These are phyloP conservation scores for Punctoribates punctum DNA, from an alignment of 2,888 invertebrate species.

Conservation along the genomic window DNA sequence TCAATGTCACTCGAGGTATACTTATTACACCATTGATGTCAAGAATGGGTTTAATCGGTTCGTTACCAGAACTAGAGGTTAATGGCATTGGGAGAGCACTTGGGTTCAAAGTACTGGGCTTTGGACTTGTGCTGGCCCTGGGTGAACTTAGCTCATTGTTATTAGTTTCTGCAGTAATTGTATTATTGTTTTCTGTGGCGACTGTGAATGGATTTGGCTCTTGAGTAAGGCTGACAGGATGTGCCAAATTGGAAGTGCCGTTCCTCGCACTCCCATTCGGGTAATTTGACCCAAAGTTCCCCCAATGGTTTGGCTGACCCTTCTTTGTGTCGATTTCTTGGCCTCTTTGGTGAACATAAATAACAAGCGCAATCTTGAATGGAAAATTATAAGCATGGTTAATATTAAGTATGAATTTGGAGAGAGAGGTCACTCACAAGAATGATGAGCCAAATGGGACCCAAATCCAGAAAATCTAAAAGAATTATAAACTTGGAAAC, in stretches of 20 bases:
- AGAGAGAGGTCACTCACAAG: background rate
- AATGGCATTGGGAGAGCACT: background rate
- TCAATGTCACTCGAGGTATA: background rate
- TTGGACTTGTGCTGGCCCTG: no score
- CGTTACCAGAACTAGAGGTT: background rate
- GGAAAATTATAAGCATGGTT: background rate
- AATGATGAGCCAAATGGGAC: background rate
- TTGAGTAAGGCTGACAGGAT: slow-evolving; percentile 16
- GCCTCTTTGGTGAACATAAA: slow-evolving; percentile 2
- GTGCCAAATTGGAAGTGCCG: background rate
- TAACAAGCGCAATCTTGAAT: background rate
- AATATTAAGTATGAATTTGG: background rate
- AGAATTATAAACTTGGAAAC: background rate
- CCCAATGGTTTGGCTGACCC: background rate
- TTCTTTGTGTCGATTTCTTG: background rate
- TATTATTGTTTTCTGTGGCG: background rate
- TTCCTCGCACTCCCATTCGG: background rate
- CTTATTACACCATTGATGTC: background rate
- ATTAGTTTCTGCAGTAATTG: background rate
- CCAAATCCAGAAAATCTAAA: background rate
- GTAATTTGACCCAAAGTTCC: background rate
- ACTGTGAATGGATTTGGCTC: background rate
- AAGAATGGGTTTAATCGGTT: background rate
- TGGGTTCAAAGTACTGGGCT: background rate
- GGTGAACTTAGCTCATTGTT: background rate